A percentile compares a stretch with the other conserved stretches of the same genome.
Evolutionary conservation across 1,140 invertebrate genomes (phyloP).

Genomic region (Drosophila simulans): DNA sequence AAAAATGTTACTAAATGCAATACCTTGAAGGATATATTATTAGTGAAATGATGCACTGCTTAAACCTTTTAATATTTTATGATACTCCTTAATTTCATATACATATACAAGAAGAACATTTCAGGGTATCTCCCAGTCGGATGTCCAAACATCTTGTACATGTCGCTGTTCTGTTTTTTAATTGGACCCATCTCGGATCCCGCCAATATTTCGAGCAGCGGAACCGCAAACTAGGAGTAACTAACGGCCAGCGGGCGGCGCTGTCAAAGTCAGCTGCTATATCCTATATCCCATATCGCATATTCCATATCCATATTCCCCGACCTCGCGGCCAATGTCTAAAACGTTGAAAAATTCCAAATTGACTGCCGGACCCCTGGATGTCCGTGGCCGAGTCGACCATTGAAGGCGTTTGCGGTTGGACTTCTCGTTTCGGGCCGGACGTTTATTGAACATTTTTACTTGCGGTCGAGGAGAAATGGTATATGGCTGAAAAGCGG

Average conservation of each 20-base stretch:
- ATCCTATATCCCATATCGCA: constrained; percentile 18
- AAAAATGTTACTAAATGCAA: too few species aligned
- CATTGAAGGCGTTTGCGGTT: constrained; percentile 77
- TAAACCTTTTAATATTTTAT: too few species aligned
- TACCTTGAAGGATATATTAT: too few species aligned
- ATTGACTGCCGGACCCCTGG: constrained; percentile 61
- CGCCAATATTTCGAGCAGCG: constrained; percentile 44
- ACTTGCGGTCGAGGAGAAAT: constrained; percentile 60
- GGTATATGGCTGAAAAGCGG: constrained; percentile 20
- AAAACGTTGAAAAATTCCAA: constrained; percentile 67
- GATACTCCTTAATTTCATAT: too few species aligned
- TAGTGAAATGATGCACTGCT: too few species aligned
- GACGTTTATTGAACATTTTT: constrained; percentile 82
- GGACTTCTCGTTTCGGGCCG: constrained; percentile 42
- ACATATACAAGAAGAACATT: background rate
- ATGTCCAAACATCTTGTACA: background rate
- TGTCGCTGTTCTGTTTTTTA: constrained; percentile 52
- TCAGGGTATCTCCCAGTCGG: constrained; percentile 3
- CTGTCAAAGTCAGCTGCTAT: constrained; percentile 72
- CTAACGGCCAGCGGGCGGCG: constrained; percentile 60
- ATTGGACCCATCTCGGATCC: constrained; percentile 50
- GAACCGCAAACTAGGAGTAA: constrained; percentile 76
- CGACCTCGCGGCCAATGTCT: constrained; percentile 20
- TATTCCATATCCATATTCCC: background rate
- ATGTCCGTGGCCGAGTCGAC: constrained; percentile 21